A percentile compares a stretch with the other conserved stretches of the same genome.
phyloP scores from a whole-genome alignment of 2,797 vertebrate species.

The Cynopterus sphinx region DNA sequence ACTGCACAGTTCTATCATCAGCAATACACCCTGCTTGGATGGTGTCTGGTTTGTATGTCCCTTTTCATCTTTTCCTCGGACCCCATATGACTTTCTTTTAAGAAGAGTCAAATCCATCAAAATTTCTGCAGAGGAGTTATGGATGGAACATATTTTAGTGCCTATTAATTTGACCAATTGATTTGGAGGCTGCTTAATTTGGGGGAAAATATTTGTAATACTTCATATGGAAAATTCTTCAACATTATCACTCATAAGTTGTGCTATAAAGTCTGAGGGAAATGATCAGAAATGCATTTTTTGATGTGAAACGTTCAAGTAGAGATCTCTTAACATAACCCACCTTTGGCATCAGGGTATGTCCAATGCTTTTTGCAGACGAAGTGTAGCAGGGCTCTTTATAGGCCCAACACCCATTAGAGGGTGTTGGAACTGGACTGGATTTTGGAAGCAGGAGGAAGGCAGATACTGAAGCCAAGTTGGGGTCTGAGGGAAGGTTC shows the following conservation, averaged over 20 bases:
- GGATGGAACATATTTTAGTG: neutral
- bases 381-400: neutral
- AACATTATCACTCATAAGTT: neutral
- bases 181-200: neutral
- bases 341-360: neutral
- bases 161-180: neutral
- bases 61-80: neutral
- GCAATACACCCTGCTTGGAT: neutral
- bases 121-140: neutral
- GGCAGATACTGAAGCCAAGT: too few species aligned
- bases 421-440: neutral
- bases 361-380: neutral
- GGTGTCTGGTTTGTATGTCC: neutral
- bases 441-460: neutral
- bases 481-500: neutral
- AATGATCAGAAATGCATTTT: neutral
- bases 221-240: neutral
- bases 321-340: neutral
- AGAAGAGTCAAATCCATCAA: neutral
- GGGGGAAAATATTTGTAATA: neutral
- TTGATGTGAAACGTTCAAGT: neutral
- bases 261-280: neutral
- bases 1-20: neutral
- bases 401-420: neutral
- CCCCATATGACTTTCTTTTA: neutral